Percentiles rank a stretch among this genome's conserved stretches.
These are phyloP conservation scores for Imbricaverruca yamaguchii DNA, from an alignment of 2,888 invertebrate genomes.

Conservation along the genomic window DNA sequence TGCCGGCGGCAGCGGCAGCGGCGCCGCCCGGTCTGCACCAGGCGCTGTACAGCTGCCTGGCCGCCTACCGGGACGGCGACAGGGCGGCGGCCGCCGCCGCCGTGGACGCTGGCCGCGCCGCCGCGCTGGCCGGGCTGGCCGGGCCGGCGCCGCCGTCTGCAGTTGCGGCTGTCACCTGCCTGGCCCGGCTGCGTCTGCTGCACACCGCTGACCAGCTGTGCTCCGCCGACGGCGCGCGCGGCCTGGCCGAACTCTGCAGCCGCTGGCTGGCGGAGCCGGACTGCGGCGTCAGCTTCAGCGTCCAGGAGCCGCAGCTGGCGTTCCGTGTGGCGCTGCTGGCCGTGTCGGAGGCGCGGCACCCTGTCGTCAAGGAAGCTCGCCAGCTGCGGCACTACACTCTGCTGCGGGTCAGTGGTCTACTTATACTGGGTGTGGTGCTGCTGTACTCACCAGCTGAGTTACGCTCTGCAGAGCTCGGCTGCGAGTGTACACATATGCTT, in stretches of 20 bases:
- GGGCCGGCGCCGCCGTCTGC: not conserved
- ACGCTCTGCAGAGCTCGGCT: too few relatives aligned
- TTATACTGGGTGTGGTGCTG: too few relatives aligned
- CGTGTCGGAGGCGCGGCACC: not conserved
- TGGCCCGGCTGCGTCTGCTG: conserved; percentile 9
- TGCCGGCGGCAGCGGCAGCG: not conserved
- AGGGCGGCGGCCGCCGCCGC: not conserved
- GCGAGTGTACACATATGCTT: too few relatives aligned
- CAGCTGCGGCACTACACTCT: not conserved
- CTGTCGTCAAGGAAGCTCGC: not conserved
- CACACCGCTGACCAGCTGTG: not conserved
- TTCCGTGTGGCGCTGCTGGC: not conserved
- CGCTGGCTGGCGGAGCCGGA: not conserved
- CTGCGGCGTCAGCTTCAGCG: not conserved
- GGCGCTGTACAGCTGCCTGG: not conserved
- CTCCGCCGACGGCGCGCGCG: not conserved
- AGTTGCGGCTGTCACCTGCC: not conserved
- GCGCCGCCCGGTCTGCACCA: not conserved
- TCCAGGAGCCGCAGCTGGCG: conserved; percentile 9
- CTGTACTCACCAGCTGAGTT: too few relatives aligned
- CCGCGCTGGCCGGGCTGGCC: not conserved
- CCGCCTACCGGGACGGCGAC: conserved; percentile 10
- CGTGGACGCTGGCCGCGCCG: not conserved
- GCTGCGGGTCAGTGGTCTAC: not conserved
- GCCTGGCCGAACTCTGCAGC: not conserved